Evolutionary conservation across 2,888 invertebrate genomes (phyloP).

Genomic region (Pseudoips prasinana): DNA sequence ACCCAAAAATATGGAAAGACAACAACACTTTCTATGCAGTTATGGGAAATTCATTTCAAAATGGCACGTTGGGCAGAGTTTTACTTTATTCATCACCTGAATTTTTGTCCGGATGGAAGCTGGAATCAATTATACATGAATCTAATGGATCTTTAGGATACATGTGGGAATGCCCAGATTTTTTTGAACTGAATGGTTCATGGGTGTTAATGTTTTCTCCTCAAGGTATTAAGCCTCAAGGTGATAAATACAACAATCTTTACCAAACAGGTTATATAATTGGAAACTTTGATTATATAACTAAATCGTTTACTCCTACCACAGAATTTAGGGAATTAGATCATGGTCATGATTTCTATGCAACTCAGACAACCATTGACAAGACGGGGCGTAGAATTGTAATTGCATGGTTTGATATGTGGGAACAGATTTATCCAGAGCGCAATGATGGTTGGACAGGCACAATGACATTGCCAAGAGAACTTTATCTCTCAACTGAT

Average conservation of each 20-base stretch:
- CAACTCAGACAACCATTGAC: slow-evolving; percentile 61
- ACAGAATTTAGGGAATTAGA: slow-evolving; percentile 58
- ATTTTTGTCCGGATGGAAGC: slow-evolving; percentile 48
- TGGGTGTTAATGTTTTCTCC: slow-evolving; percentile 68
- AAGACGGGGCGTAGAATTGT: slow-evolving; percentile 46
- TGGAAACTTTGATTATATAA: slow-evolving; percentile 59
- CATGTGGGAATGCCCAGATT: slow-evolving; percentile 80
- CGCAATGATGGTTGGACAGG: slow-evolving; percentile 63
- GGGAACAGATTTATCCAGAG: slow-evolving; percentile 65
- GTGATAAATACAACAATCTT: slow-evolving; percentile 57
- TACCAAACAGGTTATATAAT: slow-evolving; percentile 70
- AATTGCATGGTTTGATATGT: slow-evolving; percentile 71
- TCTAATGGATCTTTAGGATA: slow-evolving; percentile 60
- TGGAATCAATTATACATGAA: slow-evolving; percentile 46
- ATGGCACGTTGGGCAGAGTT: slow-evolving; percentile 49
- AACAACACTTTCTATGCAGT: slow-evolving; percentile 62
- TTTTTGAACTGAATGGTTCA: slow-evolving; percentile 60
- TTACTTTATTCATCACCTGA: slow-evolving; percentile 61
- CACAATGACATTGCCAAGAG: slow-evolving; percentile 60
- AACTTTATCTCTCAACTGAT: slow-evolving; percentile 42
- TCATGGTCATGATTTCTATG: slow-evolving; percentile 70
- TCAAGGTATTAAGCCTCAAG: slow-evolving; percentile 59
- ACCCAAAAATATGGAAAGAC: slow-evolving; percentile 75
- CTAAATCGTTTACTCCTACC: slow-evolving; percentile 42
- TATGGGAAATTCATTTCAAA: slow-evolving; percentile 61